phyloP scores from a whole-genome alignment of 1,140 invertebrate genomes.

The Ephestia elutella region DNA sequence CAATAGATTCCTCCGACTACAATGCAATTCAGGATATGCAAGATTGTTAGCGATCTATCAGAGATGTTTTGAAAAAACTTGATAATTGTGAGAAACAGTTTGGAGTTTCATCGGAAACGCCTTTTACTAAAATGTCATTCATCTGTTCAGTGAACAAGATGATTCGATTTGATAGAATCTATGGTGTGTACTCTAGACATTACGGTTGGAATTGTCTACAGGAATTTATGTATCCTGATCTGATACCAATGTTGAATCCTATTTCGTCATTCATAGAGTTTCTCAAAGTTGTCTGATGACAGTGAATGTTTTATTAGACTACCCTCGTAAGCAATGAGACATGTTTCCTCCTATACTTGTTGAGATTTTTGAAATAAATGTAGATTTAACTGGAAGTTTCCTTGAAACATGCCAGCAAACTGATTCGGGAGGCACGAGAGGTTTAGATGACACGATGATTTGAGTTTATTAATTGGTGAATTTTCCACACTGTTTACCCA shows the following conservation, averaged over 20 bases:
- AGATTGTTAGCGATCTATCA: constrained; percentile 87
- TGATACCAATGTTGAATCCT: constrained; percentile 87
- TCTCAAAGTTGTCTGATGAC: constrained; percentile 86
- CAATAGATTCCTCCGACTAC: constrained; percentile 86
- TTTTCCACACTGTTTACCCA: no score
- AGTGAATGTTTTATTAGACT: constrained; percentile 88
- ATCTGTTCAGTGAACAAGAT: constrained; percentile 92
- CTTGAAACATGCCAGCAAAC: constrained; percentile 80
- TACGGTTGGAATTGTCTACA: constrained; percentile 86
- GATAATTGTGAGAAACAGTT: constrained; percentile 87
- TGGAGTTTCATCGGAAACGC: constrained; percentile 90
- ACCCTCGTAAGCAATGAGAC: constrained; percentile 93
- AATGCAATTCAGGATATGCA: constrained; percentile 92
- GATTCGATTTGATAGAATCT: constrained; percentile 92
- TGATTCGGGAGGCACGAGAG: constrained; percentile 75
- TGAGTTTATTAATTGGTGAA: constrained; percentile 79
- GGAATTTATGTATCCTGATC: constrained; percentile 84
- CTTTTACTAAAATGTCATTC: constrained; percentile 90
- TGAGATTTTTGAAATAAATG: constrained; percentile 91
- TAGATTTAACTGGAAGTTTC: constrained; percentile 89
- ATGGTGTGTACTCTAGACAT: constrained; percentile 94
- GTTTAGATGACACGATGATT: constrained; percentile 89
- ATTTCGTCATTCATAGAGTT: constrained; percentile 89
- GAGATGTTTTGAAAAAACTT: constrained; percentile 87
- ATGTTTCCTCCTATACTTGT: constrained; percentile 90